A percentile compares a stretch with the other conserved stretches of the same genome.
Evolutionary conservation across 2,113 vertebrate species (phyloP).

Genomic region (Paracanthobrama guichenoti): DNA sequence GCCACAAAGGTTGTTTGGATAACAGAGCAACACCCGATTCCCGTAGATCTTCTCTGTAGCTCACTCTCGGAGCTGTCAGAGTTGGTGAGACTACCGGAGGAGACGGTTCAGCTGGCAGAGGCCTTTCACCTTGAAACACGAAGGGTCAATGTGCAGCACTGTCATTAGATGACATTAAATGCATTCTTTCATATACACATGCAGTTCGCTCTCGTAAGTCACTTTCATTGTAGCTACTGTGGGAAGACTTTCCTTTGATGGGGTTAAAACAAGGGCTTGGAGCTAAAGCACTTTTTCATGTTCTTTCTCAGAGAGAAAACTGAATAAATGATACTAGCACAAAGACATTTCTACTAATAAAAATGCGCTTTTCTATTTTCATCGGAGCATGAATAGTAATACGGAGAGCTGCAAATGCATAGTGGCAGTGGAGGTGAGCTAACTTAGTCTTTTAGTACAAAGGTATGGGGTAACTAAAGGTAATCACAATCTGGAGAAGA

Average conservation of each 20-base stretch:
- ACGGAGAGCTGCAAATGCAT: constrained; percentile 34
- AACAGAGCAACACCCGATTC: constrained; percentile 20
- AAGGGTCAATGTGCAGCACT: constrained; percentile 16
- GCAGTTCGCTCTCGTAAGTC: constrained; percentile 2
- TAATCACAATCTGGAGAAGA: not conserved
- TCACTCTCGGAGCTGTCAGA: constrained; percentile 15
- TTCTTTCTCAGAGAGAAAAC: constrained; percentile 45
- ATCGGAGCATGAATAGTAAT: constrained; percentile 50
- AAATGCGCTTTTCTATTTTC: constrained; percentile 44
- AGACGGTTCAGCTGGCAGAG: not conserved
- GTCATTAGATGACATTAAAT: not conserved
- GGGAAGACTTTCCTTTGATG: constrained; percentile 16
- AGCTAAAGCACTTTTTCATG: constrained; percentile 50
- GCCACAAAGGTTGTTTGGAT: constrained; percentile 6
- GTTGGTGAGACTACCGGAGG: not conserved
- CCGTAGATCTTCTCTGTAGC: not conserved
- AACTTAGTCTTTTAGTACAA: not conserved
- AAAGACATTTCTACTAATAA: constrained; percentile 50
- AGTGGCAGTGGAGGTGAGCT: not conserved
- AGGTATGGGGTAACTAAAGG: constrained; percentile 11
- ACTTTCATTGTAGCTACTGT: constrained; percentile 40
- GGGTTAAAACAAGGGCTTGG: constrained; percentile 27
- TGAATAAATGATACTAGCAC: constrained; percentile 54
- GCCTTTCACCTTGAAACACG: constrained; percentile 32
- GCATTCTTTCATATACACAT: not conserved